Base-by-base conservation (phyloP, 1,140 invertebrate species). In the Drosophila busckii region DNA sequence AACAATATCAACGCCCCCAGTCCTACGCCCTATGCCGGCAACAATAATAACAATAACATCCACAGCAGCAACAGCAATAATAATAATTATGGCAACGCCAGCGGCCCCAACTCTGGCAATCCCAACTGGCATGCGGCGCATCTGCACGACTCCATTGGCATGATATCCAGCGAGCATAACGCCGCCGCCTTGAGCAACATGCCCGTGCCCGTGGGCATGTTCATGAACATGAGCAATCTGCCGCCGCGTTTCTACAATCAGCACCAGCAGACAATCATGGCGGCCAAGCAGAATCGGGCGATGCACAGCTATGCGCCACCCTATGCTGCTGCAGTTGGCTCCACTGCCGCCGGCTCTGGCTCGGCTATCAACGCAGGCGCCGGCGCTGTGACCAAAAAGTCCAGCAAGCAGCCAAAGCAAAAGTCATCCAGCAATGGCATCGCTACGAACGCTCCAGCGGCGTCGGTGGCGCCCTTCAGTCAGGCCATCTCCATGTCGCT, bases 171-270 rank as follows among this genome's bases (percentile, higher is more conserved):
- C 1, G 95, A 97, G 71, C 89, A 95, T 20, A 93, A 93, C 0
- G 93, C 94, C 61, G 93, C 94, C 1, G 91, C 93, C 6, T 88
- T 95, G 71, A 92, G 92, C 58, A 94, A 93, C 56, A 90, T 95
- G 32, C 96, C 96, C 0, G 96, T 98, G 2, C 95, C 96, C 0
- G 92, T 97, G n/a, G 96, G 96, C 12, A 96, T 97, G 94, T 97
- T 97, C 67, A 95, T 97, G 92, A 96, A 96, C 73, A 95, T 96
- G 94, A 91, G 94, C 4, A 94, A 95, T 49, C 92, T 96, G 22
- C 94, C 94, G n/a, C 94, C 94, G 1, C 87, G 94, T 3, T 96
- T 96, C 87, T 95, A 94, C 64, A 95, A 95, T 71, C 94, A 95
- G 66, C 93, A 94, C 63, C 89, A 89, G 34, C 89, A 92, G 75